A percentile compares a stretch with the other conserved stretches of the same genome.
These are phyloP conservation scores for Petroica traversi DNA, from an alignment of 2,113 vertebrate species.

Conservation along the genomic window DNA sequence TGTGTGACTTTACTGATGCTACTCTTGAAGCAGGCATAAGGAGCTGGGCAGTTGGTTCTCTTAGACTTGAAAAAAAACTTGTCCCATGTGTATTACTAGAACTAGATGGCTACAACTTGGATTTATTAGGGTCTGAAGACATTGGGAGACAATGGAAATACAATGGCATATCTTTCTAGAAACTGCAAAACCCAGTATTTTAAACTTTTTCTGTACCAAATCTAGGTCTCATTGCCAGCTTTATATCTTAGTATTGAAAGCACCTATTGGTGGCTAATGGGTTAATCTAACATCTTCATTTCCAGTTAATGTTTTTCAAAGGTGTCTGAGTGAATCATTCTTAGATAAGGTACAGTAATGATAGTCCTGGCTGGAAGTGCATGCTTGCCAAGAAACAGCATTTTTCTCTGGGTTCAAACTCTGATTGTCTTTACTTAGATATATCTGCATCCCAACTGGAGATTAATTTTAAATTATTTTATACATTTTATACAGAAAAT, in stretches of 20 bases:
- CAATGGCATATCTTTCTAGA: neutral
- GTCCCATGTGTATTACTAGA: neutral
- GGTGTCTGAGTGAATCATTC: neutral
- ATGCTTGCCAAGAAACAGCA: neutral
- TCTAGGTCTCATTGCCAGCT: neutral
- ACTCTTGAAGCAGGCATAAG: neutral
- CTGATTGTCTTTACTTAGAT: neutral
- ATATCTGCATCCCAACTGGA: neutral
- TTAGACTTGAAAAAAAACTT: neutral
- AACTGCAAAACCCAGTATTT: neutral
- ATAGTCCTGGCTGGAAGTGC: neutral
- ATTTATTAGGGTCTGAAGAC: neutral
- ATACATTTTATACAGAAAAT: neutral
- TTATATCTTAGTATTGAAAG: neutral
- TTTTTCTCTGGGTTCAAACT: neutral
- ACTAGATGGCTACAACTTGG: neutral
- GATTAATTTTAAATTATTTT: neutral
- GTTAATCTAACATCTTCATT: neutral
- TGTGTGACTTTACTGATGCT: neutral
- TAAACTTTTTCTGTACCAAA: neutral
- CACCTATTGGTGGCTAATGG: neutral
- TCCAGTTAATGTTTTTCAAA: neutral
- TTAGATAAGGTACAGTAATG: neutral
- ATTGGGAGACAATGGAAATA: neutral
- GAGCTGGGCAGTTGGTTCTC: neutral